phyloP scores from a whole-genome alignment of 2,113 vertebrate species.

The Passer montanus region DNA sequence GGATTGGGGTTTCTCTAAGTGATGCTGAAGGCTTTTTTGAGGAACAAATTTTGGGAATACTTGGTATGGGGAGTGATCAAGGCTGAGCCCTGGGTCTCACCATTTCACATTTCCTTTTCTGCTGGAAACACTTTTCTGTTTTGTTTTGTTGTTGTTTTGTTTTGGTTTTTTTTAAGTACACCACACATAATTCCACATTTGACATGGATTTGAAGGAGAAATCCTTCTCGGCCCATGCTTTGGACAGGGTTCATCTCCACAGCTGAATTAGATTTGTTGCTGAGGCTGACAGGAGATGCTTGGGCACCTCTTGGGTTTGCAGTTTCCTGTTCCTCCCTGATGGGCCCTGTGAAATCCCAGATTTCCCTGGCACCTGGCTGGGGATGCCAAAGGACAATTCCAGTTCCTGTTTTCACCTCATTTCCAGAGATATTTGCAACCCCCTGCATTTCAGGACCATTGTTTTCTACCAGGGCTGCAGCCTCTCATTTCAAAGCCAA shows the following conservation, averaged over 20 bases:
- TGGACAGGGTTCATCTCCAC: constrained; percentile 62
- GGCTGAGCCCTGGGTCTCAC: background rate
- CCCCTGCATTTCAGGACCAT: constrained; percentile 70
- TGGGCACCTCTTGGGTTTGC: background rate
- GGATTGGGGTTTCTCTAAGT: background rate
- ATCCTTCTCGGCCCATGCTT: background rate
- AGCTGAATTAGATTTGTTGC: background rate
- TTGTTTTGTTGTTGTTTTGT: background rate
- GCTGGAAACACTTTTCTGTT: background rate
- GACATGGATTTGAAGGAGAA: background rate
- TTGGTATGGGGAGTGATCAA: background rate
- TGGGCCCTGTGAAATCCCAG: constrained; percentile 61
- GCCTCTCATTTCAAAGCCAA: constrained; percentile 67
- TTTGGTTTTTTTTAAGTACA: background rate
- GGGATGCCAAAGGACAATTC: constrained; percentile 48
- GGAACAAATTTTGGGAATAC: background rate
- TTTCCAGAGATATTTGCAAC: background rate
- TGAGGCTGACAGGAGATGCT: background rate
- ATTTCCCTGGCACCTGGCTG: constrained; percentile 36
- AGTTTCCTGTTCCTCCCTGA: constrained; percentile 45
- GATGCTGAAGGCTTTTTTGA: background rate
- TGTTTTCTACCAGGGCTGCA: constrained; percentile 64
- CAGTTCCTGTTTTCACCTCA: background rate
- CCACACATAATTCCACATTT: background rate
- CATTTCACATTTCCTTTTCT: background rate